These are phyloP conservation scores for Epiperipatus broadwayi DNA, from an alignment of 2,888 invertebrate genomes.

Conservation along the genomic window DNA sequence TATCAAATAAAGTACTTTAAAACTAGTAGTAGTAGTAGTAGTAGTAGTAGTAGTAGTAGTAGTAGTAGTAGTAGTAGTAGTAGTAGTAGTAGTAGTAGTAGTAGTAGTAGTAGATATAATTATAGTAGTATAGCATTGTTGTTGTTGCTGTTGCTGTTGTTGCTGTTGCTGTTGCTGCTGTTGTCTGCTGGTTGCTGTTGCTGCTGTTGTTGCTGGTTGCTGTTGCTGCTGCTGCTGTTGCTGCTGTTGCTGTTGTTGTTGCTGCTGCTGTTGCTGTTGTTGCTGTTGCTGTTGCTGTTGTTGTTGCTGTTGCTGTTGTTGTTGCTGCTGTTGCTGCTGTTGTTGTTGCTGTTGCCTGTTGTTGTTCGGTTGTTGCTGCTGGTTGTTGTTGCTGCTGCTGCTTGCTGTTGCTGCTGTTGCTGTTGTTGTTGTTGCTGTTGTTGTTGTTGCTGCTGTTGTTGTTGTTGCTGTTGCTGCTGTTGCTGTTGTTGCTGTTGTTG, in stretches of 20 bases:
- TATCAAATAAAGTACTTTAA: no score
- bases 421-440: constrained; percentile 10
- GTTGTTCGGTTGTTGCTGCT: constrained; percentile 7
- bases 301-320: constrained; percentile 9
- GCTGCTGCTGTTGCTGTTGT: constrained; percentile 8
- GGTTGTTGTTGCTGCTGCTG: no score
- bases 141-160: no score
- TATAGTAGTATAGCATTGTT: no score
- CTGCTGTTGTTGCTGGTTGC: no score
- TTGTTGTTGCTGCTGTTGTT: constrained; percentile 9
- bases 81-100: no score
- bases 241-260: constrained; percentile 9
- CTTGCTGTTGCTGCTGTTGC: constrained; percentile 7
- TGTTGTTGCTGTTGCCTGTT: constrained; percentile 7
- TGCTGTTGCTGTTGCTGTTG: constrained; percentile 8
- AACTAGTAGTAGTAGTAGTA: no score
- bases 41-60: no score
- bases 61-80: no score
- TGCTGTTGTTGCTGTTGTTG: constrained; percentile 9
- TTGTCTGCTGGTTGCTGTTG: no score
- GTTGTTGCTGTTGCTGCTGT: constrained; percentile 8
- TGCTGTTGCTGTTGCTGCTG: no score
- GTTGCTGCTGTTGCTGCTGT: constrained; percentile 9
- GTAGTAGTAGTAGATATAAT: no score
- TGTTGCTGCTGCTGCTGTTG: constrained; percentile 9